Conservation (phyloP, 2,797 vertebrate species). For the Epinephelus coioides region DNA sequence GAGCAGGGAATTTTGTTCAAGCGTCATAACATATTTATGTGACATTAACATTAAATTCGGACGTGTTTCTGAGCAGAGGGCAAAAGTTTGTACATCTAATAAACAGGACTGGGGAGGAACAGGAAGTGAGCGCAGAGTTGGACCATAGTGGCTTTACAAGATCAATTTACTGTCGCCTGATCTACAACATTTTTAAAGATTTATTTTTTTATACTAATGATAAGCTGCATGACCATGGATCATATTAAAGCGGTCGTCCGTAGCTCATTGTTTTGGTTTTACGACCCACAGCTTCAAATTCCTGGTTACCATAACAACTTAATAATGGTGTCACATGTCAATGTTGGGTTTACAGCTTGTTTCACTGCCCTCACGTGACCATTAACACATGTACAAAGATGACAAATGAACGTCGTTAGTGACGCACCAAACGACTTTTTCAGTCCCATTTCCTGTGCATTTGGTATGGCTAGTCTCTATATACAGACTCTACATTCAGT, state of each 20-base stretch:
- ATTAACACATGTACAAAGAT: too few species aligned
- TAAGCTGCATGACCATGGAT: neutral
- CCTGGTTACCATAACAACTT: neutral
- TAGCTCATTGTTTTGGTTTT: conserved; percentile 9
- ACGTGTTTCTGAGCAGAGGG: neutral
- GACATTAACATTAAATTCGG: neutral
- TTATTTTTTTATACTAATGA: neutral
- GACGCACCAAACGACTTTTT: too few species aligned
- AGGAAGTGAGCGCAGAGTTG: conserved; percentile 7
- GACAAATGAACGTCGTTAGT: neutral
- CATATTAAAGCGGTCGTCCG: neutral
- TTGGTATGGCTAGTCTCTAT: too few species aligned
- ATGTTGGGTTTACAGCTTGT: neutral
- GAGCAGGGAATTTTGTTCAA: conserved; percentile 25
- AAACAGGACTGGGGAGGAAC: neutral
- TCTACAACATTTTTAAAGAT: neutral
- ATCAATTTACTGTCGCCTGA: neutral
- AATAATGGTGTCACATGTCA: too few species aligned
- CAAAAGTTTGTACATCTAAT: neutral
- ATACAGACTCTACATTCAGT: too few species aligned
- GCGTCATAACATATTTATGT: conserved; percentile 32
- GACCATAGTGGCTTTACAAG: neutral
- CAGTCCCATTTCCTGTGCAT: too few species aligned
- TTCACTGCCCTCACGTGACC: neutral
- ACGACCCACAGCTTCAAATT: neutral